Evolutionary conservation across 1,140 invertebrate genomes (phyloP).

Genomic region (Drosophila bipectinata): DNA sequence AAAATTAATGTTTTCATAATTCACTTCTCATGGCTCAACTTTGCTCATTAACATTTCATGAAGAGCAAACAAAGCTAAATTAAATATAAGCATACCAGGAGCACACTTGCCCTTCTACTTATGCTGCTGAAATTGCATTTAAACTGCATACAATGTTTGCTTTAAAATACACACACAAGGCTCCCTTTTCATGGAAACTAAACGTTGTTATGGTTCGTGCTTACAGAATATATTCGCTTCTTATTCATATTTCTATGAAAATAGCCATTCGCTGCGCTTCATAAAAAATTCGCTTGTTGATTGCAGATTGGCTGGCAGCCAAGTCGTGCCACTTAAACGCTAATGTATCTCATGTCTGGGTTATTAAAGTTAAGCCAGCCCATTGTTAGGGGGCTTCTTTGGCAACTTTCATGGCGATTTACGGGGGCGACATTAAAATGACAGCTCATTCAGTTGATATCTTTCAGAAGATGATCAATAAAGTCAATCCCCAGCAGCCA

Average conservation of each 20-base stretch:
- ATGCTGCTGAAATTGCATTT: not conserved
- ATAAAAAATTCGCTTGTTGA: slow-evolving; percentile 25
- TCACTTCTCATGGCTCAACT: not conserved
- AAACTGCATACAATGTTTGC: not conserved
- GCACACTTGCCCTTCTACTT: not conserved
- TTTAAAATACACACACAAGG: not conserved
- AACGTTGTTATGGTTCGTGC: not conserved
- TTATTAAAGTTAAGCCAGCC: slow-evolving; percentile 59
- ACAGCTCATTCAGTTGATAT: slow-evolving; percentile 50
- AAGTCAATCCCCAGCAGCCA: slow-evolving; percentile 57
- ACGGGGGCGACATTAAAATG: slow-evolving; percentile 54
- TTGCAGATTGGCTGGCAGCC: slow-evolving; percentile 21
- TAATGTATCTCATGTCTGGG: slow-evolving; percentile 27
- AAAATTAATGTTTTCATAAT: slow-evolving; percentile 5
- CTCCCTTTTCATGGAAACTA: not conserved
- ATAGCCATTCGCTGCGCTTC: not conserved
- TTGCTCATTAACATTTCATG: slow-evolving; percentile 14
- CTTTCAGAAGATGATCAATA: slow-evolving; percentile 64
- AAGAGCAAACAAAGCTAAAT: slow-evolving; percentile 5
- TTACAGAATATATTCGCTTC: not conserved
- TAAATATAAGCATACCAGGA: slow-evolving; percentile 6
- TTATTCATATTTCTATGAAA: slow-evolving; percentile 9
- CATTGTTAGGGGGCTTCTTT: slow-evolving; percentile 31
- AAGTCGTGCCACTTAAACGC: slow-evolving; percentile 27
- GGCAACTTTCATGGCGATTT: slow-evolving; percentile 38